Base-by-base conservation (phyloP, 2,797 vertebrate species). In the Aplochiton taeniatus region DNA sequence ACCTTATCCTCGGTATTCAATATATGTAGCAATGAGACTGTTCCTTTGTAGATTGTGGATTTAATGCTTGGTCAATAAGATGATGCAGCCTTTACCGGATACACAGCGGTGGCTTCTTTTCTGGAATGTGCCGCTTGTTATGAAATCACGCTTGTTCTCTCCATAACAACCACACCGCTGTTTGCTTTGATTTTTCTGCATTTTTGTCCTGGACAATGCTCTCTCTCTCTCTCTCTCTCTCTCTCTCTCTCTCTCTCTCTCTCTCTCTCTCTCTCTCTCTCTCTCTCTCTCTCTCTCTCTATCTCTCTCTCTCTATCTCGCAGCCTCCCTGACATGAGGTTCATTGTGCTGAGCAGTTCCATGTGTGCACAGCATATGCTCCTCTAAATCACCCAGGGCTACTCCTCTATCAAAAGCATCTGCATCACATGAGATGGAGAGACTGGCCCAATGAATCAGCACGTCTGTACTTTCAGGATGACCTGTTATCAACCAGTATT, bases 291-390 rank as follows among this genome's bases (percentile, higher is more conserved):
- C 44, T 59, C n/a, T 60, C 8, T 48, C 16, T 60, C 18, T 61
- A 9, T 4, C 18, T 10, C 11, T 61, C 46, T 49, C 62, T 76
- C 78, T 45, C 10, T 17, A n/a, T n/a, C 19, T 13, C 44, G 14
- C 20, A 42, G 19, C 10, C 9, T 41, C 16, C 4, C 10, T 18
- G 49, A 68, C 17, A 73, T 57, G 58, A 79, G 58, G 68, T 16
- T 77, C 59, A 58, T 60, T 42, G 65, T 46, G 60, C 65, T 85
- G 82, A 85, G 60, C 74, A 65, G 70, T 79, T 73, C 76, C 82
- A 77, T 86, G 75, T 88, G 83, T 86, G 80, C 73, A 48, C 18
- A 82, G 58, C 77, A 75, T 65, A 72, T 78, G 77, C 69, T 68
- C 74, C 72, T 80, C 71, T 49, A 68, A 83, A 82, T 78, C 83